Conservation (phyloP, 2,888 invertebrate species). For the Prosopocoilus inquinatus region DNA sequence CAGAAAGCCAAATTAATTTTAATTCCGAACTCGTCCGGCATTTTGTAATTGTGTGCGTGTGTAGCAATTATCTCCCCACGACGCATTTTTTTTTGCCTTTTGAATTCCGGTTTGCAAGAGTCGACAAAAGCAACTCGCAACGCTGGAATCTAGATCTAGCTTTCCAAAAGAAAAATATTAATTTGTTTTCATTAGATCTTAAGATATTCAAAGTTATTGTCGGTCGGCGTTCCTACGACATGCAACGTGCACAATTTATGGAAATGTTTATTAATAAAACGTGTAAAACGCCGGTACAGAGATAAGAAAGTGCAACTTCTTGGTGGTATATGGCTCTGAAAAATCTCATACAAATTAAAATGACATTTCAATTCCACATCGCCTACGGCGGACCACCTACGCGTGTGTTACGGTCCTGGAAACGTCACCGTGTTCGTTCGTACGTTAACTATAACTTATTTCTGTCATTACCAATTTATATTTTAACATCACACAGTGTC, state of each 20-base stretch:
- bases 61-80: no score
- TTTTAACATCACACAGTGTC: conserved; percentile 28
- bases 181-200: no score
- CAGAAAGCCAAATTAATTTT: conserved; percentile 17
- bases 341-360: conserved; percentile 34
- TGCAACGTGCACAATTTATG: not conserved
- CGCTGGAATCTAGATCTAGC: no score
- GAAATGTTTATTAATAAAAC: not conserved
- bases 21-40: not conserved
- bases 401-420: conserved; percentile 14
- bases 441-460: conserved; percentile 27
- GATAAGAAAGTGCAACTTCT: conserved; percentile 8
- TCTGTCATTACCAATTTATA: conserved; percentile 30
- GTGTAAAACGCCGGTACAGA: not conserved
- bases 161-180: no score
- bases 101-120: no score
- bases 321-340: conserved; percentile 27
- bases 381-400: conserved; percentile 33
- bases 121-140: no score
- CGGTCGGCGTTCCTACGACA: not conserved
- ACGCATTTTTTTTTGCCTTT: no score
- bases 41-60: no score
- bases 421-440: conserved; percentile 23
- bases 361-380: conserved; percentile 33
- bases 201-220: not conserved